A percentile compares a stretch with the other conserved stretches of the same genome.
These are phyloP conservation scores for Lutjanus campechanus DNA, from an alignment of 2,797 vertebrate genomes.

Conservation along the genomic window DNA sequence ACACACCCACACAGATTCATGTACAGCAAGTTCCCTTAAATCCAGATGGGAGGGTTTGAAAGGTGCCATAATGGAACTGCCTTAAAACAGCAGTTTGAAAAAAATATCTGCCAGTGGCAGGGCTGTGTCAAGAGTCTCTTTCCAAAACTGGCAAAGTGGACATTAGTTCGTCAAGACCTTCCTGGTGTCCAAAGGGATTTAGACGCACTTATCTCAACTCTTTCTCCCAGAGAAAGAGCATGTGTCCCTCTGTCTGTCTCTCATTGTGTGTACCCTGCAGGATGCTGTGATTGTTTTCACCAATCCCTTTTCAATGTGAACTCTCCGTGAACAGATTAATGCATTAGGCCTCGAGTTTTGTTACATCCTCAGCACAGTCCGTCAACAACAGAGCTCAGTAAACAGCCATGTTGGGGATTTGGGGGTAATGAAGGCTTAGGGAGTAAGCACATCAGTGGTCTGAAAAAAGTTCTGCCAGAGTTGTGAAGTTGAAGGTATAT, in stretches of 20 bases:
- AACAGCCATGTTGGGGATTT: slow-evolving; percentile 62
- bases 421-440: slow-evolving; percentile 66
- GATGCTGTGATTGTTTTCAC: slow-evolving; percentile 58
- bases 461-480: slow-evolving; percentile 47
- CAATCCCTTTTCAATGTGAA: slow-evolving; percentile 40
- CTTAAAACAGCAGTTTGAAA: slow-evolving; percentile 86
- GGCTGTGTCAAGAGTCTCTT: slow-evolving; percentile 70
- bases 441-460: slow-evolving; percentile 71
- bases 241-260: slow-evolving; percentile 44
- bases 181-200: slow-evolving; percentile 25
- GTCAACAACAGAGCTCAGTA: slow-evolving; percentile 64
- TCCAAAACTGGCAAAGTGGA: slow-evolving; percentile 47
- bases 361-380: slow-evolving; percentile 60
- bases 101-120: slow-evolving; percentile 66
- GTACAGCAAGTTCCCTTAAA: slow-evolving; percentile 76
- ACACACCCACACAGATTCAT: slow-evolving; percentile 78
- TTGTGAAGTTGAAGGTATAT: slow-evolving; percentile 62
- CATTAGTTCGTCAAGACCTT: slow-evolving; percentile 40
- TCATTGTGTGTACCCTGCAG: slow-evolving; percentile 31
- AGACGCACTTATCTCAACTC: slow-evolving; percentile 30
- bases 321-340: slow-evolving; percentile 34
- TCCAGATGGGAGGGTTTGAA: slow-evolving; percentile 64
- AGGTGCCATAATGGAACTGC: slow-evolving; percentile 82
- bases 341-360: slow-evolving; percentile 34
- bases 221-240: slow-evolving; percentile 48